Conservation (phyloP, 2,888 invertebrate genomes). For the Aphrophora alni region DNA sequence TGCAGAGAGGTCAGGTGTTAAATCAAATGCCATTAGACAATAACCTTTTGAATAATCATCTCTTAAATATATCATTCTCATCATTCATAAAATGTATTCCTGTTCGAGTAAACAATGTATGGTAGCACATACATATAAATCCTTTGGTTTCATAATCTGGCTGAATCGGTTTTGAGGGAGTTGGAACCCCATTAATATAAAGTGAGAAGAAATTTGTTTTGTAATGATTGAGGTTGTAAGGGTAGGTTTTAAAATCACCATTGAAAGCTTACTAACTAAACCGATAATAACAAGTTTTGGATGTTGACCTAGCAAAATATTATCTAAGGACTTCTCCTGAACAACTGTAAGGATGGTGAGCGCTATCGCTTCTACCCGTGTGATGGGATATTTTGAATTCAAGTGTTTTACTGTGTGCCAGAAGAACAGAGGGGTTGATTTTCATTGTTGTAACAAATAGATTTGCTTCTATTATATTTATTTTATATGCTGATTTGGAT, state of each 20-base stretch:
- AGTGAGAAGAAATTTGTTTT: constrained; percentile 43
- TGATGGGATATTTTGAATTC: constrained; percentile 48
- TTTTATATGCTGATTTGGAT: neutral
- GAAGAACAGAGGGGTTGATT: constrained; percentile 48
- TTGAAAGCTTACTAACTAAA: constrained; percentile 41
- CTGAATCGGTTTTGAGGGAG: constrained; percentile 29
- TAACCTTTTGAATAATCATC: too few species aligned
- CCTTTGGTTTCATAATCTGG: constrained; percentile 37
- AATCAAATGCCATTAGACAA: too few species aligned
- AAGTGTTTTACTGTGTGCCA: constrained; percentile 49
- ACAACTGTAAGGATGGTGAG: constrained; percentile 46
- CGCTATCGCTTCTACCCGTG: constrained; percentile 47
- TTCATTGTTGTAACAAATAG: constrained; percentile 48
- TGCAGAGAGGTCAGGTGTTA: too few species aligned
- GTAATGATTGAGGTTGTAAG: constrained; percentile 40
- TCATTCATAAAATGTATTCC: constrained; percentile 24
- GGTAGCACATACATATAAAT: constrained; percentile 46
- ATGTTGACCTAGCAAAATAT: constrained; percentile 52
- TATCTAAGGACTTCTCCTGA: constrained; percentile 44
- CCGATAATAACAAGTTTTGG: constrained; percentile 53
- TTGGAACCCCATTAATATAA: constrained; percentile 46
- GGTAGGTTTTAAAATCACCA: constrained; percentile 10
- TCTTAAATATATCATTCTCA: too few species aligned
- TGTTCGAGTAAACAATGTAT: constrained; percentile 46
- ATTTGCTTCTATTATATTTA: constrained; percentile 36